These are phyloP conservation scores for Chionodraco myersi DNA, from an alignment of 2,113 vertebrate genomes.

Conservation along the genomic window DNA sequence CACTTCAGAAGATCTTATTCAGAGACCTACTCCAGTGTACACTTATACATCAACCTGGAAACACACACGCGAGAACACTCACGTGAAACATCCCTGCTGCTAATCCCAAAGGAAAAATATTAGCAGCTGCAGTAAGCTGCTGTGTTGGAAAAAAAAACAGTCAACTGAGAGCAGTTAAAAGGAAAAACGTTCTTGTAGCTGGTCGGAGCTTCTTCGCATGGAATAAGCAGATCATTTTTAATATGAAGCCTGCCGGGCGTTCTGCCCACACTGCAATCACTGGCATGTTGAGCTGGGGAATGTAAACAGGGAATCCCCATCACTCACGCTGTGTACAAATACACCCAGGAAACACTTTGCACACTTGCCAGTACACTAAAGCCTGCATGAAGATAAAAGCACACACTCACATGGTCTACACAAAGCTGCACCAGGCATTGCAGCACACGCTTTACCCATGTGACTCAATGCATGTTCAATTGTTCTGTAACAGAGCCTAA, in stretches of 20 bases:
- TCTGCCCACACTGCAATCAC: constrained; percentile 55
- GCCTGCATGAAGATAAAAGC: constrained; percentile 9
- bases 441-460: not conserved
- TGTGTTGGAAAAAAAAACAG: not conserved
- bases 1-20: constrained; percentile 45
- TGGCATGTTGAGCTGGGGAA: constrained; percentile 58
- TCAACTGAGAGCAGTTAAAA: constrained; percentile 7
- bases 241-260: constrained; percentile 55
- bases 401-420: not conserved
- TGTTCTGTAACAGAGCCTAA: constrained; percentile 35
- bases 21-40: constrained; percentile 20
- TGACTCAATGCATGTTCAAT: constrained; percentile 31
- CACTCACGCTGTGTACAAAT: constrained; percentile 58
- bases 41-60: constrained; percentile 13
- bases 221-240: constrained; percentile 49
- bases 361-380: constrained; percentile 19
- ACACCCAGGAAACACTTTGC: constrained; percentile 41
- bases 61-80: constrained; percentile 5
- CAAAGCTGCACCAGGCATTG: constrained; percentile 2
- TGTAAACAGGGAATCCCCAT: constrained; percentile 82
- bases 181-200: constrained; percentile 29
- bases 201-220: constrained; percentile 28
- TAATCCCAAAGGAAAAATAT: constrained; percentile 27
- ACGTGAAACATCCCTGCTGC: not conserved
- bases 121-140: not conserved